Evolutionary conservation across 2,888 invertebrate species (phyloP), one percentile per base, ranked within the genome.

Genomic region (Tenthredo notha): DNA sequence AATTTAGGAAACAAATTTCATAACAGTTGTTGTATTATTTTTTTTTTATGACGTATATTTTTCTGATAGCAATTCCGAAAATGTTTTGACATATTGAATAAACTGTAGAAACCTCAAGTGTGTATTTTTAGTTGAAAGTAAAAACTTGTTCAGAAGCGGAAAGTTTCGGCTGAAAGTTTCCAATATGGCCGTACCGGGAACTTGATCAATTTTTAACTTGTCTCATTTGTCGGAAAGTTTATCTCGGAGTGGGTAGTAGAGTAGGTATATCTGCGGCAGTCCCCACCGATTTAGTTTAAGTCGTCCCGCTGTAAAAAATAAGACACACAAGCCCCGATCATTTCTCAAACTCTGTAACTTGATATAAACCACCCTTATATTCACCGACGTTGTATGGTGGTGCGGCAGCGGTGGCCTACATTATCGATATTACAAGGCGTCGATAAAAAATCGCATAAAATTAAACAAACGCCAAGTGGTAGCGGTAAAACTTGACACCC

Each of bases 361-460:
- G 92, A 92, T 92, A 91, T 92, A 92, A 91, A 90, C 89, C 90
- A 90, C 65, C 89, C 89, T 88, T 29, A 47, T 83, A 47, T 40
- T 21, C 25, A 50, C 72, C 67, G 43, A 78, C 65, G 33, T 83
- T 77, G 65, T 85, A 37, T 33, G 7, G 3, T 18, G 43, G 3
- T 18, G 43, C 21, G 43, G 87, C 86, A 89, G 88, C 89, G 87
- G 88, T 88, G 87, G 89, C 91, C 91, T 91, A 91, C 93, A 92
- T 93, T 93, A 93, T 93, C 93, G 92, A 93, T 93, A 93, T 93
- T 93, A 93, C 93, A 92, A 92, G 91, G 90, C 91, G 91, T 90
- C 92, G 92, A 93, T 93, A 93, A 93, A 93, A 92, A 92, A 93
- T 92, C 92, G 92, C 93, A 92, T 93, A 92, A 93, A 93, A 93